phyloP scores from a whole-genome alignment of 2,797 vertebrate species.

The Sebastes steindachneri region DNA sequence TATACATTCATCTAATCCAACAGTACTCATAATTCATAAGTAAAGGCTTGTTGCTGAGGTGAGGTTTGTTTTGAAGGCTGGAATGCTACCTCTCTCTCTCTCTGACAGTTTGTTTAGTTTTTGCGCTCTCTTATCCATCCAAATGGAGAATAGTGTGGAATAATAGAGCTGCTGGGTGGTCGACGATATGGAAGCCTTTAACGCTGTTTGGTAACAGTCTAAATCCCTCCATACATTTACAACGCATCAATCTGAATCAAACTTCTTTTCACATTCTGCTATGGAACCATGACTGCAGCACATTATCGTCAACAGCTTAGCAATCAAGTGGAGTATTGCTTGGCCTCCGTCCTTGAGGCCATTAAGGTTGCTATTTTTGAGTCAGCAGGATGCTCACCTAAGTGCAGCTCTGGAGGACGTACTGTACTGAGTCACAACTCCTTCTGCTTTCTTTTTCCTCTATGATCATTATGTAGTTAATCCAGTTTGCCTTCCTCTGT shows the following conservation, averaged over 20 bases:
- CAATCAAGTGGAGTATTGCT: slow-evolving; percentile 32
- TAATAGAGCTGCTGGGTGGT: slow-evolving; percentile 34
- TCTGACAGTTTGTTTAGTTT: slow-evolving; percentile 59
- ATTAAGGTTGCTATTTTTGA: slow-evolving; percentile 68
- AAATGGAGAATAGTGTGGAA: slow-evolving; percentile 30
- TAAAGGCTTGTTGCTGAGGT: slow-evolving; percentile 42
- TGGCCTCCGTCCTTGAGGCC: slow-evolving; percentile 29
- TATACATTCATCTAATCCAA: slow-evolving; percentile 9
- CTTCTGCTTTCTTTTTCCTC: background rate
- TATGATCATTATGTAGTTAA: slow-evolving; percentile 42
- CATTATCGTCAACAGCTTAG: slow-evolving; percentile 39
- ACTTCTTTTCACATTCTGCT: slow-evolving; percentile 11
- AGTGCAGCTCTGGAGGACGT: slow-evolving; percentile 24
- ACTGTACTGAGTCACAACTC: slow-evolving; percentile 37
- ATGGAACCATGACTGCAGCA: slow-evolving; percentile 15
- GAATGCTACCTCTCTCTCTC: slow-evolving; percentile 12
- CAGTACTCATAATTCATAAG: slow-evolving; percentile 10
- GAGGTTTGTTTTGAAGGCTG: slow-evolving; percentile 50
- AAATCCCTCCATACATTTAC: slow-evolving; percentile 2
- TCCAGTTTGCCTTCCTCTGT: slow-evolving; percentile 51
- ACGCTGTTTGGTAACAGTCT: background rate
- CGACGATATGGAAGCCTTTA: background rate
- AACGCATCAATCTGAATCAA: slow-evolving; percentile 11
- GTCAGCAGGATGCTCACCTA: slow-evolving; percentile 29
- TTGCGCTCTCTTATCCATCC: slow-evolving; percentile 3